Conservation (phyloP, 2,113 vertebrate species). For the Cyanoderma ruficeps region DNA sequence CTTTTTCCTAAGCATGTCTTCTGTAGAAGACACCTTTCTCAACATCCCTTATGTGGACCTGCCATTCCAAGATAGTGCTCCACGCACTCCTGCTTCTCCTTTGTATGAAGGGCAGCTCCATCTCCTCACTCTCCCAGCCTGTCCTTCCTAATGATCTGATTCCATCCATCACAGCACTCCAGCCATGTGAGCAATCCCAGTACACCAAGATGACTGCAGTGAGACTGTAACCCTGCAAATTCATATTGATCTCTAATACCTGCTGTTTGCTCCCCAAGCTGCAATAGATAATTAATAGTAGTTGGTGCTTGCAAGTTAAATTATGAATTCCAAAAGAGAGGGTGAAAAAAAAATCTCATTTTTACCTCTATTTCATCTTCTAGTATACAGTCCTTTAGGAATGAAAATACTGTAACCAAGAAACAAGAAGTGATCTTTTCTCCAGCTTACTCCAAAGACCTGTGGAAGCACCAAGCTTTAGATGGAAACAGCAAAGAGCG, state of each 20-base stretch:
- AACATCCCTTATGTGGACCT: fast-evolving
- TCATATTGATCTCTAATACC: neutral
- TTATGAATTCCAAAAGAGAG: neutral
- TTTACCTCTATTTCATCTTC: neutral
- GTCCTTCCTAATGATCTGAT: neutral
- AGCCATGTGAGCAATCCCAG: neutral
- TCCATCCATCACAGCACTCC: neutral
- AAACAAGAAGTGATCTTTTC: neutral
- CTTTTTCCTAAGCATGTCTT: neutral
- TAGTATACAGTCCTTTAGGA: neutral
- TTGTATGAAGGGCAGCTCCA: neutral
- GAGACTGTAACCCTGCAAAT: neutral
- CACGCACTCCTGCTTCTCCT: neutral
- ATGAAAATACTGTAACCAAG: neutral
- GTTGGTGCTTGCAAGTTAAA: neutral
- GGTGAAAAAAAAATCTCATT: neutral
- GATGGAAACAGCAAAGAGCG: neutral
- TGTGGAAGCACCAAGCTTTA: neutral
- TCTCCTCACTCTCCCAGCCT: neutral
- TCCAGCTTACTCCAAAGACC: neutral
- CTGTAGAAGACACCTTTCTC: neutral
- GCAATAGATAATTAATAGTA: neutral
- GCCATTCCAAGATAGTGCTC: neutral
- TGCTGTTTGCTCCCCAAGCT: neutral
- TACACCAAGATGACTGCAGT: neutral